Base-by-base conservation (phyloP, 2,113 vertebrate genomes). In the Paramisgurnus dabryanus region DNA sequence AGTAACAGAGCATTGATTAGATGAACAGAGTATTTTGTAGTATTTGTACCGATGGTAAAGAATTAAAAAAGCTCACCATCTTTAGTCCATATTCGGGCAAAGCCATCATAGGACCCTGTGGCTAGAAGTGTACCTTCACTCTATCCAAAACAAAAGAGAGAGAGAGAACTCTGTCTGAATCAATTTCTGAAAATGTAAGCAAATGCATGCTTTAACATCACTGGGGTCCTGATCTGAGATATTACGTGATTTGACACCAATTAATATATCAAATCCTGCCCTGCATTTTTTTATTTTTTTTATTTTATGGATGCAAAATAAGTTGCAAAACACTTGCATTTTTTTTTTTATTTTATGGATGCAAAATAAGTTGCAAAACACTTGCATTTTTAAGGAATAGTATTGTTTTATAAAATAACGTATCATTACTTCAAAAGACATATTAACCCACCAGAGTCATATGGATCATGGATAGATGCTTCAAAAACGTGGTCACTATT, bases 21-120 rank as follows among this genome's bases (percentile, higher is more conserved):
- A 40, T 40, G 6, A 66, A 76, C 13, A 18, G 12, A 17, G 18
- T 8, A n/a, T 49, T 75, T 34, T 39, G 41, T 40, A 66, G 13
- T 18, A 58, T 18, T 53, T 53, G 1, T 7, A 55, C 5, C 66
- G 22, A 76, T 22, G 10, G 39, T 72, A 41, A 5, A 18, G 0
- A 55, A 7, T 10, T 0, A 7, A 43, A 4, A 11, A 82, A 79
- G 61, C 95, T 86, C 67, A 99, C 97, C 97, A 80, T 98, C 97
- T 93, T 99, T 99, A 84, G 97, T 99, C 97, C 97, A 99, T 96
- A 99, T 99, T 91, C 97, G 95, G 82, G 97, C 97, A 89, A 98
- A 99, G 82, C 97, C 97, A 79, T 99, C 97, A 0, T 99, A 99
- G 22, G 97, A 99, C 85, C 97, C 97, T 50, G 97, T 99, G 82